A percentile compares a stretch with the other conserved stretches of the same genome.
Evolutionary conservation across 2,113 vertebrate genomes (phyloP).

Genomic region (Scopus umbretta): DNA sequence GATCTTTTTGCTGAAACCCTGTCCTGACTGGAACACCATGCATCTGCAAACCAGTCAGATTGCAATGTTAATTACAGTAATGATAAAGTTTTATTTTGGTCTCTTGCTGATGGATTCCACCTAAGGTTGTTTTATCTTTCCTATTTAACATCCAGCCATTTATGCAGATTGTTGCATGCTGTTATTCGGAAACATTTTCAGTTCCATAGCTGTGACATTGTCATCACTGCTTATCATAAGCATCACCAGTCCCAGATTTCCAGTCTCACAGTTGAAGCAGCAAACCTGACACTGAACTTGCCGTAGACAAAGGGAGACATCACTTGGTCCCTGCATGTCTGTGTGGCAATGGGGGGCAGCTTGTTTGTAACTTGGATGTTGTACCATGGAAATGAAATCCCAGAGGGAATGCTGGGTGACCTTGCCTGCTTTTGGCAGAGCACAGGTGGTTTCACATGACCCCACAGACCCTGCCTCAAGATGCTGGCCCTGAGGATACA

Average conservation of each 20-base stretch:
- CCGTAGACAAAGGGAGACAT: not conserved
- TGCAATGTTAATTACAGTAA: not conserved
- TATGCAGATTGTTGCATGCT: not conserved
- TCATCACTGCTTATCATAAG: not conserved
- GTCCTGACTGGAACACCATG: not conserved
- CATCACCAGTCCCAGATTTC: not conserved
- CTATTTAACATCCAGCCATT: not conserved
- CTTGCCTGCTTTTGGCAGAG: not conserved
- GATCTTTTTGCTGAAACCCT: not conserved
- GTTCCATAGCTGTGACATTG: not conserved
- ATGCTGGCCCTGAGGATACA: not conserved
- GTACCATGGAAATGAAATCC: not conserved
- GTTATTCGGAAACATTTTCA: not conserved
- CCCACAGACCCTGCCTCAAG: not conserved
- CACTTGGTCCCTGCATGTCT: not conserved
- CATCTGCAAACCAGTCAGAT: not conserved
- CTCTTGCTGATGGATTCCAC: not conserved
- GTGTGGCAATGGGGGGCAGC: not conserved
- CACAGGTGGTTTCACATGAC: accelerated
- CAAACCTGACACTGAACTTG: not conserved
- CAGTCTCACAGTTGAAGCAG: not conserved
- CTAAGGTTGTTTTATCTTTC: not conserved
- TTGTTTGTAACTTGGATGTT: not conserved
- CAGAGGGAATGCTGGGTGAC: not conserved
- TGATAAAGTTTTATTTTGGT: not conserved